A percentile compares a stretch with the other conserved stretches of the same genome.
Conservation (phyloP, 2,113 vertebrate species). For the Marcusenius ussheri region DNA sequence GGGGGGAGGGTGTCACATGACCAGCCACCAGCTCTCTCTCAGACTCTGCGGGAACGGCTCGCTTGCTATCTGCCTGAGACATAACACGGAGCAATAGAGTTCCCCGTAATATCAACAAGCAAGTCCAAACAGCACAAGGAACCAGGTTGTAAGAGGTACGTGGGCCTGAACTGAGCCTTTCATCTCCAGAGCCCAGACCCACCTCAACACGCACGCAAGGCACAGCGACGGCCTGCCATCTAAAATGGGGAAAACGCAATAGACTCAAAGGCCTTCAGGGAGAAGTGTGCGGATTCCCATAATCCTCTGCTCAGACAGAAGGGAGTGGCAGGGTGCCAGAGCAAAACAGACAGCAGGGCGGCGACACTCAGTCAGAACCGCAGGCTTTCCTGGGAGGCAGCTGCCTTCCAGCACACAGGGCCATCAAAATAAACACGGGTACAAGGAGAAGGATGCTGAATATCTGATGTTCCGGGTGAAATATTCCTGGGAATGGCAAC, state of each 20-base stretch:
- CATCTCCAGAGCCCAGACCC: background rate
- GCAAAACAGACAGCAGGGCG: background rate
- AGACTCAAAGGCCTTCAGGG: background rate
- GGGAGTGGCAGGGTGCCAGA: background rate
- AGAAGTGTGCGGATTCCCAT: background rate
- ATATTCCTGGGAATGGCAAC: slow-evolving; percentile 45
- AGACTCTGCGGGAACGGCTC: slow-evolving; percentile 26
- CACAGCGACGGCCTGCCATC: background rate
- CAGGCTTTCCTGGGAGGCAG: background rate
- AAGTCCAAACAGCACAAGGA: background rate
- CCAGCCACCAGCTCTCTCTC: background rate
- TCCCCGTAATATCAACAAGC: background rate
- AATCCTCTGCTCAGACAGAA: background rate
- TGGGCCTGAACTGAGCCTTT: background rate
- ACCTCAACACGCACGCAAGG: background rate
- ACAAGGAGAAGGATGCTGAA: slow-evolving; percentile 23
- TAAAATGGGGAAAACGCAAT: background rate
- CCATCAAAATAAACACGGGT: background rate
- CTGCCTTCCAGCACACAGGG: background rate
- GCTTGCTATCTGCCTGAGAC: slow-evolving; percentile 21
- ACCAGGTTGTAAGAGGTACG: background rate
- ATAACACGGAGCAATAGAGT: slow-evolving; percentile 3
- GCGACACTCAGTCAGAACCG: background rate
- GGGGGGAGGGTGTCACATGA: background rate
- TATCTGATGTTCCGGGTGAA: slow-evolving; percentile 40